Evolutionary conservation across 1,140 invertebrate species (phyloP).

Genomic region (Ips typographus): DNA sequence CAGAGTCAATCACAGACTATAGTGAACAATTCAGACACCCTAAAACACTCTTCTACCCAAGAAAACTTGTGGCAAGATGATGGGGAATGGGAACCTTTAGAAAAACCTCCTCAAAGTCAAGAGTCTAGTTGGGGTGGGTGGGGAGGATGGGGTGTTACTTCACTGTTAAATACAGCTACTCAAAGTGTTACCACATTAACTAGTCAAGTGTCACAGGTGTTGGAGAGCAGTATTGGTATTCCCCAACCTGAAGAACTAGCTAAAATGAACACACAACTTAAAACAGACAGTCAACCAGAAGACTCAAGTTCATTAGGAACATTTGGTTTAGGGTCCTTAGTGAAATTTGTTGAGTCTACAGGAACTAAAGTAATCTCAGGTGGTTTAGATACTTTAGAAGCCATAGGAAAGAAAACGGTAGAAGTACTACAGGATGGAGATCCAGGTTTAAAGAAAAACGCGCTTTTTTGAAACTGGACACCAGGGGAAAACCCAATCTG

Average conservation of each 20-base stretch:
- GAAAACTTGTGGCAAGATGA: constrained; percentile 41
- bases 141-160: constrained; percentile 68
- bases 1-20: constrained; percentile 1
- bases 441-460: constrained; percentile 82
- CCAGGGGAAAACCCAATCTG: constrained; percentile 58
- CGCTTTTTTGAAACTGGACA: constrained; percentile 68
- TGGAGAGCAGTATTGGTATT: constrained; percentile 74
- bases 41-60: background rate
- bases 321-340: constrained; percentile 61
- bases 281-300: constrained; percentile 4
- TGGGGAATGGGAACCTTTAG: constrained; percentile 43
- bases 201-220: constrained; percentile 74
- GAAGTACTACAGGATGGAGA: constrained; percentile 88
- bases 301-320: background rate
- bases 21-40: too few species aligned
- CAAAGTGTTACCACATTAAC: constrained; percentile 73
- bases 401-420: constrained; percentile 92
- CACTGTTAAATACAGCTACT: constrained; percentile 71
- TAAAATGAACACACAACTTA: constrained; percentile 49
- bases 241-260: constrained; percentile 76
- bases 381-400: constrained; percentile 85
- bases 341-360: constrained; percentile 71
- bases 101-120: constrained; percentile 30
- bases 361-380: constrained; percentile 73
- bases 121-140: constrained; percentile 36